These are phyloP conservation scores for Salpingus planirostris DNA, from an alignment of 2,888 invertebrate species.

Conservation along the genomic window DNA sequence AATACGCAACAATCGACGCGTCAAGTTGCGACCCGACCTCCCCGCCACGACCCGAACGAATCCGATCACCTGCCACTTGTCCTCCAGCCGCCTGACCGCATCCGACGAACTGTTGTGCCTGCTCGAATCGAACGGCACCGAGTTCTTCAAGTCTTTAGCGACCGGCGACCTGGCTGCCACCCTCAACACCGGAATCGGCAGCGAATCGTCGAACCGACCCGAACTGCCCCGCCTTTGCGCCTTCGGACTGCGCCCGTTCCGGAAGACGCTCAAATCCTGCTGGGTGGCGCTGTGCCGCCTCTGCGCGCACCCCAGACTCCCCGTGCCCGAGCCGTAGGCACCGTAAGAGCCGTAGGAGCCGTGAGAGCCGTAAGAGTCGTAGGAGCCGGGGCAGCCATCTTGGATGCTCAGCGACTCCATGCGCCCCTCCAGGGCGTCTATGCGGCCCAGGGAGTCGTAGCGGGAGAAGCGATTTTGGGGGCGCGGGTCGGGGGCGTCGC, in stretches of 20 bases:
- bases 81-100: slow-evolving; percentile 38
- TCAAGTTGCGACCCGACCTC: no score
- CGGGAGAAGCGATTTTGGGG: slow-evolving; percentile 28
- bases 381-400: no score
- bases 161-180: slow-evolving; percentile 43
- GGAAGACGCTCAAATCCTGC: slow-evolving; percentile 46
- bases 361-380: no score
- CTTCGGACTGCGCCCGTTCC: slow-evolving; percentile 46
- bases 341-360: no score
- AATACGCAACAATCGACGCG: no score
- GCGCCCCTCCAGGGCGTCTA: slow-evolving; percentile 37
- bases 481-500: slow-evolving; percentile 30
- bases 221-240: slow-evolving; percentile 46
- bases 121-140: slow-evolving; percentile 36
- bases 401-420: slow-evolving; percentile 48
- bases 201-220: slow-evolving; percentile 46
- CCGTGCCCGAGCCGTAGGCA: no score
- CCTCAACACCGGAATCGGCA: slow-evolving; percentile 56
- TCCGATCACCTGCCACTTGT: slow-evolving; percentile 44
- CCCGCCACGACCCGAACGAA: background rate
- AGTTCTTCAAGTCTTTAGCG: slow-evolving; percentile 39
- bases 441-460: slow-evolving; percentile 43
- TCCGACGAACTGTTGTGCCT: slow-evolving; percentile 30
- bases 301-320: slow-evolving; percentile 36
- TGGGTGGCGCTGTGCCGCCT: slow-evolving; percentile 48